Evolutionary conservation across 2,797 vertebrate species (phyloP).

Genomic region (Silurus lanzhouensis): DNA sequence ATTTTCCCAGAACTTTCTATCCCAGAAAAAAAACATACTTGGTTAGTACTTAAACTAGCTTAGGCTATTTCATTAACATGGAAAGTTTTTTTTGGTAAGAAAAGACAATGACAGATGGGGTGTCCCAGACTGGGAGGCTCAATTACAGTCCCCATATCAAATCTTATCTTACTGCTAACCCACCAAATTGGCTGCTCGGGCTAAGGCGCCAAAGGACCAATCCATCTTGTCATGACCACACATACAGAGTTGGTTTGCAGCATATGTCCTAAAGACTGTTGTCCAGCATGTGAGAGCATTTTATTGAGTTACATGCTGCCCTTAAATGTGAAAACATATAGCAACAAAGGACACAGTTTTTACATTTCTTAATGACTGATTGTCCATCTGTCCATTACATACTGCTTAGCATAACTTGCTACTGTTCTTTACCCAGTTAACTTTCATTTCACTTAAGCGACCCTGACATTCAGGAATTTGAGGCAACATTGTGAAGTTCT

Average conservation of each 20-base stretch:
- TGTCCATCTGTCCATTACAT: conserved; percentile 66
- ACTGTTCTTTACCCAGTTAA: background rate
- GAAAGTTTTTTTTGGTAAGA: conserved; percentile 20
- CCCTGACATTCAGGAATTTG: background rate
- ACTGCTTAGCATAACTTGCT: background rate
- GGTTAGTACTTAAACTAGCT: background rate
- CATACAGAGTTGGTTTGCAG: conserved; percentile 6
- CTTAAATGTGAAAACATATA: conserved; percentile 56
- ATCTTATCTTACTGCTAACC: conserved; percentile 36
- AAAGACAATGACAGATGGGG: conserved; percentile 42
- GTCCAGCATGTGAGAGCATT: conserved; percentile 57
- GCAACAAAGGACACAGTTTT: conserved; percentile 58
- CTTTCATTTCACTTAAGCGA: background rate
- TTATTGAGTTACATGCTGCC: conserved; percentile 74
- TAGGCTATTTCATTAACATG: background rate
- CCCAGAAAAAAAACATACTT: background rate
- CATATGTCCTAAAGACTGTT: conserved; percentile 55
- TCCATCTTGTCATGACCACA: conserved; percentile 67
- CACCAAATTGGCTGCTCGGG: conserved; percentile 11
- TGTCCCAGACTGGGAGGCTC: conserved; percentile 4
- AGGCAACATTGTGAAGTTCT: background rate
- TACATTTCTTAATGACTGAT: conserved; percentile 62
- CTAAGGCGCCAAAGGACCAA: conserved; percentile 57
- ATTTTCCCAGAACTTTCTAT: conserved; percentile 14
- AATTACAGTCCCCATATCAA: conserved; percentile 32